These are phyloP conservation scores for Cephalopterus ornatus DNA, from an alignment of 2,113 vertebrate species.

Conservation along the genomic window DNA sequence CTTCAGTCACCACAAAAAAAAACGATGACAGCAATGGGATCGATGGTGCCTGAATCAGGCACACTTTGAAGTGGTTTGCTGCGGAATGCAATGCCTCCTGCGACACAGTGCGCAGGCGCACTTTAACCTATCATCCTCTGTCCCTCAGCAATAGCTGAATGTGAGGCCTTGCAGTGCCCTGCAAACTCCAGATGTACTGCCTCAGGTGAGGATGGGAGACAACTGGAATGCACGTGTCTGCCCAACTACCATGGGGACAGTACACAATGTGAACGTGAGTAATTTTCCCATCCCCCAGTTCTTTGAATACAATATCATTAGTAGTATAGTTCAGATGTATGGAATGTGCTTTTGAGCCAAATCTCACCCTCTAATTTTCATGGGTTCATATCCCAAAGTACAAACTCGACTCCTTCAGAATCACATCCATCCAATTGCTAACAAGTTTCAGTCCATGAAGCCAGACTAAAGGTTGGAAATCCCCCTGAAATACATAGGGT, in stretches of 20 bases:
- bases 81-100: not conserved
- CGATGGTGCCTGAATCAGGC: too few relatives aligned
- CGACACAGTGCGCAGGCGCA: fast-evolving
- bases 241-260: slow-evolving; percentile 71
- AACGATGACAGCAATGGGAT: not conserved
- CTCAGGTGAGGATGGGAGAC: slow-evolving; percentile 34
- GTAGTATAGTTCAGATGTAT: fast-evolving
- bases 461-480: not conserved
- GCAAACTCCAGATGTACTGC: slow-evolving; percentile 79
- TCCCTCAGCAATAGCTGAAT: slow-evolving; percentile 73
- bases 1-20: not conserved
- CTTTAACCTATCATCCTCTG: not conserved
- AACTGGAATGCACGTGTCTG: slow-evolving; percentile 81
- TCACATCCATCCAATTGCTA: not conserved
- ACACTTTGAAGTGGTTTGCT: not conserved
- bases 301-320: not conserved
- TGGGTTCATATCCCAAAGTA: not conserved
- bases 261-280: slow-evolving; percentile 83
- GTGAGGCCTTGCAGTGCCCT: slow-evolving; percentile 76
- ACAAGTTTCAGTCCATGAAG: not conserved
- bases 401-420: not conserved
- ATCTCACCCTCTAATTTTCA: not conserved
- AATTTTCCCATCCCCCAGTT: not conserved
- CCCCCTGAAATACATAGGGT: not conserved
- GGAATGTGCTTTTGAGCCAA: not conserved